These are phyloP conservation scores for Clavelina lepadiformis DNA, from an alignment of 23 tunicate species.

Conservation along the genomic window DNA sequence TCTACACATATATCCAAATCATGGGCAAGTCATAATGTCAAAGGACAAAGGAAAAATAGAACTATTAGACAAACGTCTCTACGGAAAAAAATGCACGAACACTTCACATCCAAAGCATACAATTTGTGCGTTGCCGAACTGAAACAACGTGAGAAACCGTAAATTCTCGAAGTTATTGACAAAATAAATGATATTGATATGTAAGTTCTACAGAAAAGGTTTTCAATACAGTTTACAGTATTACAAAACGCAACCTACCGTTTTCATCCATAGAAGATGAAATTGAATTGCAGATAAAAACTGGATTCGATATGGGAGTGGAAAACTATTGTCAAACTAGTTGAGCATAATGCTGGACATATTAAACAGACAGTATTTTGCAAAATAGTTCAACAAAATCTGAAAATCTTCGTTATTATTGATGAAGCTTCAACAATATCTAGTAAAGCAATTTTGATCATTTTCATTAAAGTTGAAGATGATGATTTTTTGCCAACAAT, in stretches of 20 bases:
- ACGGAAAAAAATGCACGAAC: constrained; percentile 37
- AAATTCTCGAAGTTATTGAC: background rate
- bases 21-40: constrained; percentile 44
- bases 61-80: constrained; percentile 21
- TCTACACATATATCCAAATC: constrained; percentile 31
- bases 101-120: constrained; percentile 26
- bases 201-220: constrained; percentile 31
- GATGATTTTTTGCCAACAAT: constrained; percentile 42
- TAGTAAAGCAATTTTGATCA: constrained; percentile 36
- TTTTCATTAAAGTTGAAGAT: constrained; percentile 45
- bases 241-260: constrained; percentile 37
- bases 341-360: constrained; percentile 42
- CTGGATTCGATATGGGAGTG: constrained; percentile 51
- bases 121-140: constrained; percentile 19
- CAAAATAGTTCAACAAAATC: constrained; percentile 47
- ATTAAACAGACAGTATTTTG: constrained; percentile 36
- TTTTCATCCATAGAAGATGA: constrained; percentile 48
- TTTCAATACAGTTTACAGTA: constrained; percentile 63
- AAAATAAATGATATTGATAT: constrained; percentile 2
- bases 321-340: constrained; percentile 59
- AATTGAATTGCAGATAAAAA: constrained; percentile 58
- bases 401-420: constrained; percentile 45
- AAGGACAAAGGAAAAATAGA: constrained; percentile 33
- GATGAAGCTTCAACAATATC: constrained; percentile 57
- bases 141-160: constrained; percentile 15